Conservation (phyloP, 2,113 vertebrate genomes). For the Pagrus major region DNA sequence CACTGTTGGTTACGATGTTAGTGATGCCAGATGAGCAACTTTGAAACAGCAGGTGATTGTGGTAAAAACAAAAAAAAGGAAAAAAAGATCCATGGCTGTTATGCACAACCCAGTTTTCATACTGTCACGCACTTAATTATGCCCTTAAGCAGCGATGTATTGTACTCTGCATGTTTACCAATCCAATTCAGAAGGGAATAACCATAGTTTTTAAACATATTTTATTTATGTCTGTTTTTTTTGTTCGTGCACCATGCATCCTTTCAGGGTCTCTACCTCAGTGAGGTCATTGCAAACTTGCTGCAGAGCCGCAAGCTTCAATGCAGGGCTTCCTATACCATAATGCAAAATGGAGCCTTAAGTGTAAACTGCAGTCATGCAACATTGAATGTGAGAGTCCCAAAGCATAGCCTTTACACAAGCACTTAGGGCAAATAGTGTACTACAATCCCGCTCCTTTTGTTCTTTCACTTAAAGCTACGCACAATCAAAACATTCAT, state of each 20-base stretch:
- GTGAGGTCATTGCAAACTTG: conserved; percentile 83
- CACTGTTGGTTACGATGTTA: conserved; percentile 43
- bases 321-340: conserved; percentile 77
- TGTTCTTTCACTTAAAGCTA: conserved; percentile 76
- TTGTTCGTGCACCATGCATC: conserved; percentile 75
- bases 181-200: conserved; percentile 69
- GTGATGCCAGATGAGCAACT: conserved; percentile 56
- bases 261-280: conserved; percentile 86
- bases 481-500: conserved; percentile 82
- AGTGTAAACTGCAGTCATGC: conserved; percentile 78
- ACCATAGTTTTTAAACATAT: conserved; percentile 56
- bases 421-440: conserved; percentile 80
- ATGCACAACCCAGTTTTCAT: conserved; percentile 79
- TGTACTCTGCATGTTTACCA: conserved; percentile 76
- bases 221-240: conserved; percentile 58
- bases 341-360: conserved; percentile 80
- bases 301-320: conserved; percentile 80
- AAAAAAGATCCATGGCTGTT: conserved; percentile 69
- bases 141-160: conserved; percentile 73
- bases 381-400: conserved; percentile 78
- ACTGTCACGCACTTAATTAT: conserved; percentile 78
- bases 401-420: conserved; percentile 80
- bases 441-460: conserved; percentile 58
- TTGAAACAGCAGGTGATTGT: conserved; percentile 59
- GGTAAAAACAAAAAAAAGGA: conserved; percentile 16